These are phyloP conservation scores for Catocala sponsa DNA, from an alignment of 2,888 invertebrate genomes.

Conservation along the genomic window DNA sequence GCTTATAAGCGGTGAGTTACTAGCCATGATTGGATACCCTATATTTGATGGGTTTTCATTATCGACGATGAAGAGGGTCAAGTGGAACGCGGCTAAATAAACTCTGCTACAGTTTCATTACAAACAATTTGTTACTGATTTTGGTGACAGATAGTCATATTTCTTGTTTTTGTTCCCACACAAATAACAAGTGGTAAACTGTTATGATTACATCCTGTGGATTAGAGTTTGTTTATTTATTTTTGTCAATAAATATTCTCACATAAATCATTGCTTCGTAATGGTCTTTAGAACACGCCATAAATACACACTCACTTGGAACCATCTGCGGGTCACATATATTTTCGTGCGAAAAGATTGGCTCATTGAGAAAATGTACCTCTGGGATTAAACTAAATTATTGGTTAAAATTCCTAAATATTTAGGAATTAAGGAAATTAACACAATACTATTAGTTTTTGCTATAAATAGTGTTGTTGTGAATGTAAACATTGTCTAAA, in stretches of 20 bases:
- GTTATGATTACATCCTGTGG: background rate
- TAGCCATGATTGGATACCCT: constrained; percentile 58
- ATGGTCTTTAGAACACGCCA: too few species aligned
- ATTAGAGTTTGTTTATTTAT: too few species aligned
- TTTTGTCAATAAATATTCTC: too few species aligned
- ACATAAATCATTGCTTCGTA: too few species aligned
- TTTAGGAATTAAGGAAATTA: background rate
- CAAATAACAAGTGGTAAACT: constrained; percentile 14
- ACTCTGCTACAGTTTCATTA: constrained; percentile 41
- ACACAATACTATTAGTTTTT: constrained; percentile 51
- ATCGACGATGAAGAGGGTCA: constrained; percentile 76
- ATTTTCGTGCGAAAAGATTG: too few species aligned
- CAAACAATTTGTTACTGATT: constrained; percentile 51
- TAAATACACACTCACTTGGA: too few species aligned
- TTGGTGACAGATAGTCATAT: constrained; percentile 29
- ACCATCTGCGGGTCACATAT: too few species aligned
- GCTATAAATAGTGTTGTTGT: constrained; percentile 68
- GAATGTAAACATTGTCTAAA: constrained; percentile 68
- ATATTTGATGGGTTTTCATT: constrained; percentile 73
- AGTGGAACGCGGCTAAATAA: constrained; percentile 75
- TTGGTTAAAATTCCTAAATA: background rate
- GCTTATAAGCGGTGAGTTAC: constrained; percentile 42
- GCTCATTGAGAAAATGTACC: too few species aligned
- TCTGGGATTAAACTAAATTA: background rate
- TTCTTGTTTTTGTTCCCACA: constrained; percentile 28